Base-by-base conservation (phyloP, 2,888 invertebrate genomes). In the Ormyrus nitidulus region DNA sequence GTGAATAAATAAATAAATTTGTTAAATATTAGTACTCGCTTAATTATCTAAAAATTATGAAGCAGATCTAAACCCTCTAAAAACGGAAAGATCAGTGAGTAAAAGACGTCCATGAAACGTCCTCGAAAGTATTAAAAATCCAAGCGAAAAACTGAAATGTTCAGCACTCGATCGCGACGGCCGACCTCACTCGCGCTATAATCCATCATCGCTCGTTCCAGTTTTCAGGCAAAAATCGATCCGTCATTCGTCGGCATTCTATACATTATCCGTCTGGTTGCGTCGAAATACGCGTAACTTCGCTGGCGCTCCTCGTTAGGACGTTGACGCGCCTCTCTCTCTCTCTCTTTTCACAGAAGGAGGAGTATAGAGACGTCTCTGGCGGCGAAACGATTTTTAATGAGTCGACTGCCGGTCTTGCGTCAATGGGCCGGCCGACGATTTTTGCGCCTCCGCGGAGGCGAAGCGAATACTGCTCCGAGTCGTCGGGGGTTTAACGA, bases 191-290 rank as follows among this genome's bases (percentile, higher is more conserved):
- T 34, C 34, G 34, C 34, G 34, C 34, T 1, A 65, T 70, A 62
- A 81, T 81, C 77, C 74, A 81, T 81, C 81, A 81, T 66, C 71
- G 70, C 71, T 81, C 77, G 81, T 81, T 81, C 81, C 81, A 81
- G 74, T 78, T 78, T 81, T 74, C 61, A 53, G 61, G 75, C 59
- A 59, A 81, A 78, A 78, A 65, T 78, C 81, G 74, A 81, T 81
- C 81, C 81, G 81, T 81, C 81, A 81, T 77, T 58, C 64, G 49
- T 9, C 69, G 73, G 34, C 49, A 69, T 66, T 71, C 51, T 71
- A 46, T 56, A 51, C 54, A 58, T 73, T 72, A 75, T 73, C 44
- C 61, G 69, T 62, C 62, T 69, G 68, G 56, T 69, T 79, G 69
- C 77, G 59, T 58, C 53, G 34, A 19, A 58, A 62, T 58, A 59